Conservation (phyloP, 2,113 vertebrate genomes). For the Stegostoma tigrinum region DNA sequence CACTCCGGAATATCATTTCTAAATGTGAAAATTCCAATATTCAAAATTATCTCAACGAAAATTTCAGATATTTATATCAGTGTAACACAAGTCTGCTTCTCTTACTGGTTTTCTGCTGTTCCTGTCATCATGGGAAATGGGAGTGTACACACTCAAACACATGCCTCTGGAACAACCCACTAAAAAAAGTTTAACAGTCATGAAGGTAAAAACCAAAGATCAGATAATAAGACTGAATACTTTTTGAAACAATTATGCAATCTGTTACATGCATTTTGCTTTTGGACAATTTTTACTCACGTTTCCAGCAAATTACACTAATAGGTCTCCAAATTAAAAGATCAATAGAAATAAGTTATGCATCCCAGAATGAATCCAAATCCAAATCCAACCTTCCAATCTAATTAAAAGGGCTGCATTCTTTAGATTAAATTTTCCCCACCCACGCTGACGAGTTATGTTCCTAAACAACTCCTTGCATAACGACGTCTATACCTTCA, state of each 20-base stretch:
- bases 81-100: neutral
- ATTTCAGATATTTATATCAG: neutral
- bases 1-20: too few species aligned
- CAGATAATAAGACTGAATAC: neutral
- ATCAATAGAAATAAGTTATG: neutral
- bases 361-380: neutral
- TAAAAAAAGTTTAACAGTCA: neutral
- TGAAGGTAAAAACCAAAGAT: neutral
- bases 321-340: neutral
- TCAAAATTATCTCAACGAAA: neutral
- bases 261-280: neutral
- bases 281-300: neutral
- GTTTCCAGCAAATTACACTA: neutral
- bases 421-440: slow-evolving; percentile 2
- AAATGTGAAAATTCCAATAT: too few species aligned
- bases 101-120: neutral
- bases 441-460: neutral
- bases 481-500: neutral
- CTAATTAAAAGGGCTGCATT: neutral
- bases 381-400: neutral
- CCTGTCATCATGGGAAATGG: neutral
- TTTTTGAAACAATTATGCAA: neutral
- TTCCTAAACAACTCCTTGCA: neutral
- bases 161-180: neutral
- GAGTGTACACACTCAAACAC: neutral